Percentiles rank a stretch among this genome's conserved stretches.
These are phyloP conservation scores for Rhamnusium bicolor DNA, from an alignment of 2,888 invertebrate species.

Conservation along the genomic window DNA sequence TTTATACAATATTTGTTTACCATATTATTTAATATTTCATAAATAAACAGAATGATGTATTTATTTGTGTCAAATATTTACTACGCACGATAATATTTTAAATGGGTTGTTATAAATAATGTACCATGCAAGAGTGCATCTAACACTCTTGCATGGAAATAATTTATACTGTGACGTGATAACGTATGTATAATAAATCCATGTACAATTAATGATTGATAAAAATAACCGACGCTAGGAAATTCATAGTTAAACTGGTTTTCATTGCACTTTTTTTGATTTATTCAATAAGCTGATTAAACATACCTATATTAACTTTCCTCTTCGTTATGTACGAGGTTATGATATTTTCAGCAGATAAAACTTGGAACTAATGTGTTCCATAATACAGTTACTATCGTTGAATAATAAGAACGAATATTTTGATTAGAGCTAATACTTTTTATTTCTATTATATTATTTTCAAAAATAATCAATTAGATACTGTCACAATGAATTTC, in stretches of 20 bases:
- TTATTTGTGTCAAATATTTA: constrained; percentile 10
- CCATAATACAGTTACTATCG: too few species aligned
- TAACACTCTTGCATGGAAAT: background rate
- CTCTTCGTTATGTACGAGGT: background rate
- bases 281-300: background rate
- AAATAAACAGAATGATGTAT: constrained; percentile 8
- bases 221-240: background rate
- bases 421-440: too few species aligned
- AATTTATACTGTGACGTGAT: background rate
- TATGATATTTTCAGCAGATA: background rate
- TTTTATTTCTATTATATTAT: too few species aligned
- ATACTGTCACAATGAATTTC: too few species aligned
- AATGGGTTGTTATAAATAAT: constrained; percentile 8
- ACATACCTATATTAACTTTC: background rate
- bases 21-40: constrained; percentile 6
- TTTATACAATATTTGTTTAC: constrained; percentile 3
- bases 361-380: background rate
- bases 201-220: background rate
- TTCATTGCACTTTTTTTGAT: background rate
- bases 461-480: too few species aligned
- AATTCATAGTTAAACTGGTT: background rate
- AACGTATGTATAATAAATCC: background rate
- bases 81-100: background rate
- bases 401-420: too few species aligned
- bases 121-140: background rate